phyloP scores from a whole-genome alignment of 2,113 vertebrate species.

The Apodemus sylvaticus region DNA sequence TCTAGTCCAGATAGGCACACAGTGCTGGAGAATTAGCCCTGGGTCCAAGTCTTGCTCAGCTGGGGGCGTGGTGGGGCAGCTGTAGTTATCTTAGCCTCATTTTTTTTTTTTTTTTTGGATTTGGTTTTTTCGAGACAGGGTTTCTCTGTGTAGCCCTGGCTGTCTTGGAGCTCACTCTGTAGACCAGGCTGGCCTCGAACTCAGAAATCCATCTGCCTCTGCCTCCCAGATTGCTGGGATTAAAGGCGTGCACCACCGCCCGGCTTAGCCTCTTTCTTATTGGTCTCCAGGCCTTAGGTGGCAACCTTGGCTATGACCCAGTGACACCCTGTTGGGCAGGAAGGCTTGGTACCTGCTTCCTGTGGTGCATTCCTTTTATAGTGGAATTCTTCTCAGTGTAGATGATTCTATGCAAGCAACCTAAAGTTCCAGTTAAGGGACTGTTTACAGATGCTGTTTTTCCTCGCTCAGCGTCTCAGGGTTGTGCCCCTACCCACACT shows the following conservation, averaged over 20 bases:
- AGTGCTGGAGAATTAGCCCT: neutral
- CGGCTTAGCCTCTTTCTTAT: neutral
- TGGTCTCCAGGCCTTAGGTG: neutral
- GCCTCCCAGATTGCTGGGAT: too few species aligned
- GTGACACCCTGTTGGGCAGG: neutral
- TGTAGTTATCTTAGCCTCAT: neutral
- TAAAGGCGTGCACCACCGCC: too few species aligned
- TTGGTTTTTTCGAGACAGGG: too few species aligned
- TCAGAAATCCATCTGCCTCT: too few species aligned
- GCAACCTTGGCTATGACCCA: neutral
- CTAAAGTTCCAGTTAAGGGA: neutral
- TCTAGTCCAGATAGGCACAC: neutral
- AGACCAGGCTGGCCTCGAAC: too few species aligned
- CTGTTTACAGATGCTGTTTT: neutral
- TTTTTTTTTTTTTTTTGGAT: too few species aligned
- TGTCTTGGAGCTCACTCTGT: too few species aligned
- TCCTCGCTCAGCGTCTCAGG: neutral
- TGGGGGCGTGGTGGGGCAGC: too few species aligned
- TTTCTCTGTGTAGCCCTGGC: too few species aligned
- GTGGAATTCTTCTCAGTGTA: neutral
- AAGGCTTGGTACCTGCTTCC: neutral
- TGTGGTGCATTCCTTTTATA: neutral
- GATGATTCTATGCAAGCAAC: neutral
- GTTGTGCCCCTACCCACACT: neutral
- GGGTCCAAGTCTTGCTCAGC: neutral